Conservation (phyloP, 2,888 invertebrate species). For the Perizoma flavofasciatum region DNA sequence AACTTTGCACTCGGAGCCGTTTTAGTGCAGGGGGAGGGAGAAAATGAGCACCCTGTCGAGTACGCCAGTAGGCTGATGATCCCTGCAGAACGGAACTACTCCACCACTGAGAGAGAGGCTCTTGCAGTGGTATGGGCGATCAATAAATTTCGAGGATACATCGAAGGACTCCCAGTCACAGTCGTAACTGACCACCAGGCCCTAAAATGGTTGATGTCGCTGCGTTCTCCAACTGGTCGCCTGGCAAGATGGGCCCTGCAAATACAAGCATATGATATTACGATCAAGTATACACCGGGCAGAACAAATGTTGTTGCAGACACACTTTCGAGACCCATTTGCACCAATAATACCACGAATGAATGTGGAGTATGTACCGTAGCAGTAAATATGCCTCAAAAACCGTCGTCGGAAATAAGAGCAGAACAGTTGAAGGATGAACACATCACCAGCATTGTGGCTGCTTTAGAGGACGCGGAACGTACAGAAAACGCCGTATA, state of each 20-base stretch:
- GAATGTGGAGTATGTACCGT: constrained; percentile 26
- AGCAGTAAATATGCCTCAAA: constrained; percentile 27
- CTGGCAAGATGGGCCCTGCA: constrained; percentile 63
- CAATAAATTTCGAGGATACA: constrained; percentile 42
- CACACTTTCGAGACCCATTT: constrained; percentile 48
- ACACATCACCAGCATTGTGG: constrained; percentile 23
- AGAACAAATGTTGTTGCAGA: constrained; percentile 58
- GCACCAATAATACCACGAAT: constrained; percentile 13
- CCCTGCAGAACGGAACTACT: constrained; percentile 26
- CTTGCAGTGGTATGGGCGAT: constrained; percentile 30
- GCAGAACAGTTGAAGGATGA: constrained; percentile 35
- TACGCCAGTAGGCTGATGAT: constrained; percentile 32
- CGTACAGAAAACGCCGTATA: too few relatives aligned
- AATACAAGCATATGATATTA: constrained; percentile 56
- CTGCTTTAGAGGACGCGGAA: constrained; percentile 25
- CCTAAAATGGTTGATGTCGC: constrained; percentile 55
- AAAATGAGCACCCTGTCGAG: constrained; percentile 32
- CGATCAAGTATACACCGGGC: constrained; percentile 55
- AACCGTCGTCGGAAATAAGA: constrained; percentile 25
- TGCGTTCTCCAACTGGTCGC: constrained; percentile 56
- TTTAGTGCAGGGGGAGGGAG: constrained; percentile 33
- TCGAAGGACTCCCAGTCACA: constrained; percentile 46
- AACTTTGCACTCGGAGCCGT: constrained; percentile 5
- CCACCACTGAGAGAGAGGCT: constrained; percentile 26
- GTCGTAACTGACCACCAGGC: constrained; percentile 66